phyloP scores from a whole-genome alignment of 2,113 vertebrate species.

The Alosa alosa region DNA sequence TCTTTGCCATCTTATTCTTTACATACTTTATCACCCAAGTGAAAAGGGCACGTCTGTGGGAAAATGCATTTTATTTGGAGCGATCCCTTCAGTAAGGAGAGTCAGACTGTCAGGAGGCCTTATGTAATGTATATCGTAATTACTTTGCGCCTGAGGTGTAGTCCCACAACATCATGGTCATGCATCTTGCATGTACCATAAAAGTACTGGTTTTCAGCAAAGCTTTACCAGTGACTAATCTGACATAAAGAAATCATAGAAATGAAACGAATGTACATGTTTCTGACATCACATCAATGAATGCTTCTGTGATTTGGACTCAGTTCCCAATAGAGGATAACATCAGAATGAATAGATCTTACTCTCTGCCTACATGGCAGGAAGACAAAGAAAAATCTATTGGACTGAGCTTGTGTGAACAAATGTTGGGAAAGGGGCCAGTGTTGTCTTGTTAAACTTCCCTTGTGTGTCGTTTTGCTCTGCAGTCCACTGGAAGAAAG shows the following conservation, averaged over 20 bases:
- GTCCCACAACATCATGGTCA: background rate
- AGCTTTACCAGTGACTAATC: background rate
- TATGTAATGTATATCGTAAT: background rate
- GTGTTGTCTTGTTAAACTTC: slow-evolving; percentile 1
- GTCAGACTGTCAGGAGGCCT: background rate
- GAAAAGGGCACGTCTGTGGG: background rate
- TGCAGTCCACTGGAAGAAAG: background rate
- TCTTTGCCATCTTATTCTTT: background rate
- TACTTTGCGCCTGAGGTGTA: background rate
- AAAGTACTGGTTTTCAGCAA: background rate
- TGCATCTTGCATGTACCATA: background rate
- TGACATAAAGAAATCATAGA: background rate
- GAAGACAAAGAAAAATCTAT: background rate
- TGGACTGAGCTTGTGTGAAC: background rate
- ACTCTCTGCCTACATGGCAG: background rate
- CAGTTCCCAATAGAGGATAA: background rate
- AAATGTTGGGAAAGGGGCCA: background rate
- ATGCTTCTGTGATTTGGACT: background rate
- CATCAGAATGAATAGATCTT: background rate
- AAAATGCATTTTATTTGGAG: background rate
- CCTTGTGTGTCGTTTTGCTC: background rate
- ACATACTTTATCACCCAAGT: background rate
- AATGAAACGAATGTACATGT: background rate
- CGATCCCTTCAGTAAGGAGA: background rate
- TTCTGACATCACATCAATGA: background rate